Evolutionary conservation across 2,888 invertebrate genomes (phyloP).

Genomic region (Tipula lateralis): DNA sequence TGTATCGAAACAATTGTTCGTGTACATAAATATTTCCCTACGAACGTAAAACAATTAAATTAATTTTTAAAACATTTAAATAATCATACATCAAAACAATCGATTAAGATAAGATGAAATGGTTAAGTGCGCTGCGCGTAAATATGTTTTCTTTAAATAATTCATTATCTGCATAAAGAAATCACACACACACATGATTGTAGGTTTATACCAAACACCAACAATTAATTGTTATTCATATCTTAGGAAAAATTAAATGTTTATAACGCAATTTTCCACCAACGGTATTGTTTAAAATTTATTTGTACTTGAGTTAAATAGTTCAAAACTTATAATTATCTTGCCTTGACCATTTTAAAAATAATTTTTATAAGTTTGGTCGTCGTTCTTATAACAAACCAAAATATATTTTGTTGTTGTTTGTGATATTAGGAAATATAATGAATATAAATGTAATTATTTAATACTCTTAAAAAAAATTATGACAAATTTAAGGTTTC

Average conservation of each 20-base stretch:
- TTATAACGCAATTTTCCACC: neutral
- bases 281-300: neutral
- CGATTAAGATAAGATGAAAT: neutral
- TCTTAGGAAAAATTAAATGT: neutral
- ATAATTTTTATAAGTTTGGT: neutral
- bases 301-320: constrained; percentile 3
- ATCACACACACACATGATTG: neutral
- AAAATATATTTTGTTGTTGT: neutral
- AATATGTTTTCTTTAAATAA: neutral
- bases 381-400: neutral
- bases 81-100: neutral
- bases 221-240: neutral
- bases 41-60: neutral
- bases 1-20: neutral
- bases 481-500: neutral
- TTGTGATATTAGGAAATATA: neutral
- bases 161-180: neutral
- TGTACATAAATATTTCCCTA: neutral
- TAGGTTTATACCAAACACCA: neutral
- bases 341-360: neutral
- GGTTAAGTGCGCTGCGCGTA: neutral
- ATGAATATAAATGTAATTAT: constrained; percentile 3
- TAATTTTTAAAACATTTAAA: neutral
- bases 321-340: neutral
- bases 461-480: neutral